These are phyloP conservation scores for Tragelaphus oryx DNA, from an alignment of 2,797 vertebrate genomes.

Conservation along the genomic window DNA sequence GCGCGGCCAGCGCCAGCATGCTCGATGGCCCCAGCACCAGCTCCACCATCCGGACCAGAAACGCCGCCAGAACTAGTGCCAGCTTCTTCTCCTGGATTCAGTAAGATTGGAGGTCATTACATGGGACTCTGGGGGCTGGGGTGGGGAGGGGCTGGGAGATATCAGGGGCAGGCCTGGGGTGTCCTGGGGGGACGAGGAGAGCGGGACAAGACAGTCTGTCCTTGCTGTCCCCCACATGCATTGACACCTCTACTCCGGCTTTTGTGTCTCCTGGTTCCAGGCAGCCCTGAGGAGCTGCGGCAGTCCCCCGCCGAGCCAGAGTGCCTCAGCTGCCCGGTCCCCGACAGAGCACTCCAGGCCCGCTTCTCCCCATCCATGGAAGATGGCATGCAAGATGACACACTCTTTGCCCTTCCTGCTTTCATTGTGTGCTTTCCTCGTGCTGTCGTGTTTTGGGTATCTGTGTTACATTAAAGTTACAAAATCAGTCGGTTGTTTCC, in stretches of 20 bases:
- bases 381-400: background rate
- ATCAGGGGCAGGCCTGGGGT: background rate
- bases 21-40: conserved; percentile 63
- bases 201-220: background rate
- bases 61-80: conserved; percentile 33
- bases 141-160: background rate
- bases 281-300: background rate
- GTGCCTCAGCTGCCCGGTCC: background rate
- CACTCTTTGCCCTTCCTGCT: conserved; percentile 3
- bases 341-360: background rate
- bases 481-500: background rate
- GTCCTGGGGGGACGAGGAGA: background rate
- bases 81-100: conserved; percentile 69
- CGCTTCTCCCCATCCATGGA: background rate
- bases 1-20: conserved; percentile 44
- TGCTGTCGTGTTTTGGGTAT: conserved; percentile 44
- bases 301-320: background rate
- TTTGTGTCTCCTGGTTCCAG: background rate
- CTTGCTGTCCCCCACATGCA: background rate
- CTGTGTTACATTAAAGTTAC: conserved; percentile 55
- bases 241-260: background rate
- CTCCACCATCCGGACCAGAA: conserved; percentile 60
- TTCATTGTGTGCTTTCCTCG: conserved; percentile 18
- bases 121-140: background rate
- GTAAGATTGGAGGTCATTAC: background rate